Evolutionary conservation across 2,113 vertebrate genomes (phyloP).

Genomic region (Cavia porcellus): DNA sequence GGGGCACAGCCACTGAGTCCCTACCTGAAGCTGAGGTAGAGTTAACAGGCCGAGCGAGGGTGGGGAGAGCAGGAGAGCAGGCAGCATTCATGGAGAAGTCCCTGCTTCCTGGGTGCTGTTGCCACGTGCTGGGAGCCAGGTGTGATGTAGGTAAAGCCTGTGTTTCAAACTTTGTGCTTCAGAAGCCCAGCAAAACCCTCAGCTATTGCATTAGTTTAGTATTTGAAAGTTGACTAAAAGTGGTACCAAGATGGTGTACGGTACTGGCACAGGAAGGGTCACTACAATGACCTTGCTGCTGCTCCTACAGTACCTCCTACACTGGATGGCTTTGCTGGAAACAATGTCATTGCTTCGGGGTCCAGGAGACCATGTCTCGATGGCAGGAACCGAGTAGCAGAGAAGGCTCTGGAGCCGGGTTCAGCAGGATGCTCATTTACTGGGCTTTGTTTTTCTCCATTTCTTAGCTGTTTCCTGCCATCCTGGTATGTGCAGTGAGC

Average conservation of each 20-base stretch:
- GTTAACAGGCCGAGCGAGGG: too few relatives aligned
- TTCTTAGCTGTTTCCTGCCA: background rate
- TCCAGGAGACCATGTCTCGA: background rate
- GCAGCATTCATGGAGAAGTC: background rate
- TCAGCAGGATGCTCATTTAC: fast-evolving
- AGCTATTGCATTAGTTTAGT: background rate
- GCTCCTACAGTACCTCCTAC: background rate
- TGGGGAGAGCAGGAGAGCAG: background rate
- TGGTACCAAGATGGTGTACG: background rate
- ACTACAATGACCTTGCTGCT: background rate
- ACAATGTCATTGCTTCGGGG: background rate
- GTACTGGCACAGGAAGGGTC: background rate
- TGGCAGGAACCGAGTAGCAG: background rate
- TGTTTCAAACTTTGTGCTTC: background rate
- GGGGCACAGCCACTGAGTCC: background rate
- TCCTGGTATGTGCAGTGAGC: background rate
- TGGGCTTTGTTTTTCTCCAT: background rate
- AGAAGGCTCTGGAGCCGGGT: fast-evolving
- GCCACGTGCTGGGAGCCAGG: background rate
- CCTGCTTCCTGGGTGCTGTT: background rate
- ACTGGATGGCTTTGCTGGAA: fast-evolving
- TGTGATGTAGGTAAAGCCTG: too few relatives aligned
- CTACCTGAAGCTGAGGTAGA: background rate
- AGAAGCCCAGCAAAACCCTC: background rate
- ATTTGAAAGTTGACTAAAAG: background rate